phyloP scores from a whole-genome alignment of 2,113 vertebrate genomes.

The Monopterus albus region DNA sequence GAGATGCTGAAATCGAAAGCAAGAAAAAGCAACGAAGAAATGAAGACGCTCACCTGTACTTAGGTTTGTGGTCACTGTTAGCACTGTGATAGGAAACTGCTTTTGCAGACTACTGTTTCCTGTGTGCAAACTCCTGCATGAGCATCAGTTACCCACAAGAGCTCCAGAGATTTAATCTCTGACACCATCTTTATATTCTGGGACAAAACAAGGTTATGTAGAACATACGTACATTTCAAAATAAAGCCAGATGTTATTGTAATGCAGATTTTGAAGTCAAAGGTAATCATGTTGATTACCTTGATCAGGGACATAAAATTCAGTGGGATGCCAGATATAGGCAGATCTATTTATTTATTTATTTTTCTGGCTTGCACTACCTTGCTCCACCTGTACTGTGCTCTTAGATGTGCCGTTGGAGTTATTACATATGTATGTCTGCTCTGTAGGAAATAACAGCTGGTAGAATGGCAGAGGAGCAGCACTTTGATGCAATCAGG shows the following conservation, averaged over 20 bases:
- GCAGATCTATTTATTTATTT: neutral
- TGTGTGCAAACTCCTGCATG: slow-evolving; percentile 65
- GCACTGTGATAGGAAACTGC: slow-evolving; percentile 61
- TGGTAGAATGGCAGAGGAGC: slow-evolving; percentile 3
- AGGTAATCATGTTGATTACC: slow-evolving; percentile 4
- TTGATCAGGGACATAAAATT: slow-evolving; percentile 1
- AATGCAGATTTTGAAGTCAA: neutral
- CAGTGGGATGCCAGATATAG: neutral
- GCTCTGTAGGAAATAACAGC: slow-evolving; percentile 20
- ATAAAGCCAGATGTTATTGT: too few relatives aligned
- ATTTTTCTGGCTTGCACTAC: slow-evolving; percentile 38
- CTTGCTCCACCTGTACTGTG: slow-evolving; percentile 73
- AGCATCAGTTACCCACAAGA: slow-evolving; percentile 52
- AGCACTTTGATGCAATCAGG: slow-evolving; percentile 32
- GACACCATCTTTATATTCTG: slow-evolving; percentile 63
- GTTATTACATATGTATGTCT: slow-evolving; percentile 25
- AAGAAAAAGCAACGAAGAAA: slow-evolving; percentile 9
- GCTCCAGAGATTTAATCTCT: slow-evolving; percentile 46
- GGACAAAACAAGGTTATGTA: slow-evolving; percentile 31
- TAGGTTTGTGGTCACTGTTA: slow-evolving; percentile 35
- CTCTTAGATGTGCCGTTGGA: neutral
- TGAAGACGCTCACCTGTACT: slow-evolving; percentile 50
- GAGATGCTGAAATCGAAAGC: slow-evolving; percentile 50
- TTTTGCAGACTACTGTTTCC: slow-evolving; percentile 27
- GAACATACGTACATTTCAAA: neutral